Conservation (phyloP, 2,113 vertebrate genomes). For the Loxodonta africana region DNA sequence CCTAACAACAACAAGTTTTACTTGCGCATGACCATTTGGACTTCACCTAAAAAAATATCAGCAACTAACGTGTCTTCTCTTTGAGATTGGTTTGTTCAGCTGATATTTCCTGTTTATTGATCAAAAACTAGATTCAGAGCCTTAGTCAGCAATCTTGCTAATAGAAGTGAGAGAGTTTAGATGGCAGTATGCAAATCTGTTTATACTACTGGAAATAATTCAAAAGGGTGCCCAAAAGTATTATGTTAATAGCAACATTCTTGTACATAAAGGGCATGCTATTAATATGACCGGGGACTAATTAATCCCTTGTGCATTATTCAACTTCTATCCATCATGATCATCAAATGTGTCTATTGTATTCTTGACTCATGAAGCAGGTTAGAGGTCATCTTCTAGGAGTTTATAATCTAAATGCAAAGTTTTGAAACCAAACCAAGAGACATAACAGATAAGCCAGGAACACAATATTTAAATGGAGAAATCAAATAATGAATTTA, state of each 20-base stretch:
- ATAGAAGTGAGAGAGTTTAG: background rate
- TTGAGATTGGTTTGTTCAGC: background rate
- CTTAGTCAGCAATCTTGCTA: background rate
- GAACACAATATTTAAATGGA: background rate
- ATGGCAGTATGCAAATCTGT: background rate
- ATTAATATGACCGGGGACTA: background rate
- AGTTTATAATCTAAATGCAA: slow-evolving; percentile 37
- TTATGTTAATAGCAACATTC: background rate
- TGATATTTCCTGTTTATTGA: background rate
- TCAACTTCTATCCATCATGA: slow-evolving; percentile 12
- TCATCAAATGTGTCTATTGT: background rate
- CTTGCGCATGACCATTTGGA: background rate
- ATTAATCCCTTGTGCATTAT: background rate
- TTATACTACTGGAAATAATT: background rate
- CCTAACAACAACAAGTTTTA: too few relatives aligned
- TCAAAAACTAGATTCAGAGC: background rate
- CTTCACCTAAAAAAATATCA: slow-evolving; percentile 1
- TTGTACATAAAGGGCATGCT: background rate
- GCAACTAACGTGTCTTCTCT: background rate
- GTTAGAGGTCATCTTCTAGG: background rate
- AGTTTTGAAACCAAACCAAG: slow-evolving; percentile 2
- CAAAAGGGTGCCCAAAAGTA: background rate
- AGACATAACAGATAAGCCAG: background rate
- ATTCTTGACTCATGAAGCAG: slow-evolving; percentile 11
- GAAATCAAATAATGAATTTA: slow-evolving; percentile 33